Evolutionary conservation across 2,113 vertebrate species (phyloP), one percentile per base, ranked within the genome.

Genomic region (Sula dactylatra): DNA sequence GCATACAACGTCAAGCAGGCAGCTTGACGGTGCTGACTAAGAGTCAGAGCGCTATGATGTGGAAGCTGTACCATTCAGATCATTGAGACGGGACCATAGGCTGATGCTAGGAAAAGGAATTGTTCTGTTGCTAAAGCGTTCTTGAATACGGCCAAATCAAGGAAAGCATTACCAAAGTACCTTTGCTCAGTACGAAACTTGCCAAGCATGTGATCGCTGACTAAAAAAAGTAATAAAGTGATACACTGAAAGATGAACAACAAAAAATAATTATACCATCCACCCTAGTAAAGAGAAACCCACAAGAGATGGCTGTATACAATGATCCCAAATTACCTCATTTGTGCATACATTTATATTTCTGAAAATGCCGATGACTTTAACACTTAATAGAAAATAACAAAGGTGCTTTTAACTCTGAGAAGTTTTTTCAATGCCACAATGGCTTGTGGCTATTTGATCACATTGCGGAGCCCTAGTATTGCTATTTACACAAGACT

Each of bases 1-100:
- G 19, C 4, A 3, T 9, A 5, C 8, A 21, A 59, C 4, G 0
- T 4, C 50, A 29, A 31, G 44, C 22, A 44, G 69, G 44, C 18
- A 24, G 36, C 38, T 40, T 6, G 13, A 20, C 45, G 36, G 6
- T 1, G 9, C 29, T 36, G 26, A 10, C 25, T 3, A 9, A 24
- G 49, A 45, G 40, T 18, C 42, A 15, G 21, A 13, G 21, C 2
- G 0, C 11, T 5, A 1, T 1, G 22, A 3, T 0, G 1, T 4
- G 24, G 59, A 11, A 80, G 74, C 45, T 7, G 38, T 12, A 10
- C 52, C 11, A 1, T 20, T 45, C 19, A 11, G 47, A 24, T 19
- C 15, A 1, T 36, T 42, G 18, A 2, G 15, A 20, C 3, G 27
- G 64, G 70, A 36, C 16, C 34, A 13, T 27, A 13, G 32, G 27